Evolutionary conservation across 1,140 invertebrate species (phyloP).

Genomic region (Berghia stephanieae): DNA sequence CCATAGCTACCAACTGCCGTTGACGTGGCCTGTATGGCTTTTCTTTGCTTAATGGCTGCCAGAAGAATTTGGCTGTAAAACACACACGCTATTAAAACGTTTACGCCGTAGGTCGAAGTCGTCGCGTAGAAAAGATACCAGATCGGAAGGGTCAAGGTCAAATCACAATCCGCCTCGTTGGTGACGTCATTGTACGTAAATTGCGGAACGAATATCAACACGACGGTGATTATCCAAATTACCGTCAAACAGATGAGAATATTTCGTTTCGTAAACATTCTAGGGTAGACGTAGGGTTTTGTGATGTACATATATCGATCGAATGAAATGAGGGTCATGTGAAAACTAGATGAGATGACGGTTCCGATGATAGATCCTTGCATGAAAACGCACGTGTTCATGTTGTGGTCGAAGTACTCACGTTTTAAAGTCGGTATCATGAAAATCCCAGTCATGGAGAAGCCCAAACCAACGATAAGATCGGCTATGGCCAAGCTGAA

Average conservation of each 20-base stretch:
- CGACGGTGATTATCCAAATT: slow-evolving; percentile 1
- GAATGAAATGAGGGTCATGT: slow-evolving; percentile 15
- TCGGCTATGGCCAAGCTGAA: slow-evolving; percentile 91
- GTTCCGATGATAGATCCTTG: neutral
- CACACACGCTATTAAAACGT: neutral
- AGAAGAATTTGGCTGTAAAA: slow-evolving; percentile 17
- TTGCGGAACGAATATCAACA: slow-evolving; percentile 12
- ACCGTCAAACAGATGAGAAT: neutral
- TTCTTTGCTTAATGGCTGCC: slow-evolving; percentile 16
- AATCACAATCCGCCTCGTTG: neutral
- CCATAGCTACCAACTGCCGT: neutral
- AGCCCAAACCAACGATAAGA: slow-evolving; percentile 71
- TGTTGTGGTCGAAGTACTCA: neutral
- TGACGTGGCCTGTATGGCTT: neutral
- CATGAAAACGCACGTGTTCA: slow-evolving; percentile 16
- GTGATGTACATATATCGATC: slow-evolving; percentile 25
- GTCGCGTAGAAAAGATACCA: slow-evolving; percentile 9
- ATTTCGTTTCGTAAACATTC: neutral
- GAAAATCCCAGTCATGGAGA: neutral
- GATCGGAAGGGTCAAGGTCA: neutral
- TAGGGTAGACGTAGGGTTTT: slow-evolving; percentile 6
- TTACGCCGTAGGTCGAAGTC: neutral
- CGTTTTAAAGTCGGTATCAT: neutral
- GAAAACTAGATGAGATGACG: neutral
- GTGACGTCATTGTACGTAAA: neutral